Conservation (phyloP, 2,888 invertebrate species). For the Schizotus pectinicornis region DNA sequence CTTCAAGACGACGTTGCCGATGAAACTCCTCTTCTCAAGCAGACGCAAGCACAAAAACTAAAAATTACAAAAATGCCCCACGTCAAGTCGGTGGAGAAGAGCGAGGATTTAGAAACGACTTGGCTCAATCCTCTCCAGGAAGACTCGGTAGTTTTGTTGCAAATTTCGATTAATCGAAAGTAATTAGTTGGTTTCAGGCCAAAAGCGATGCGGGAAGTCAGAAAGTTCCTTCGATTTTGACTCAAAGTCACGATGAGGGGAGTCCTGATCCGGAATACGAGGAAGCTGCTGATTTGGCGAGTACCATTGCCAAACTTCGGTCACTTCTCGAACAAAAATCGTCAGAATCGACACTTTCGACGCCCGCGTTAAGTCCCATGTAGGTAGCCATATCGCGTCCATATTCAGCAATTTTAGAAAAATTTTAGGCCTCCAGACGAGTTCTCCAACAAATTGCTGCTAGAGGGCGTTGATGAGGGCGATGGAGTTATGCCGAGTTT, state of each 20-base stretch:
- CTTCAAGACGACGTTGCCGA: conserved; percentile 61
- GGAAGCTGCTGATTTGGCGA: conserved; percentile 74
- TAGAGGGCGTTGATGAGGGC: conserved; percentile 47
- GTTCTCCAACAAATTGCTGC: conserved; percentile 36
- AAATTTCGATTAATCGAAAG: background rate
- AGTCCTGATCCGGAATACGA: conserved; percentile 71
- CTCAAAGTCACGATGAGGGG: conserved; percentile 41
- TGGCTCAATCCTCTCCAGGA: conserved; percentile 54
- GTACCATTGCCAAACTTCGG: conserved; percentile 73
- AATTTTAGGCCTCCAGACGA: conserved; percentile 44
- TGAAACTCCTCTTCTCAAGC: conserved; percentile 18
- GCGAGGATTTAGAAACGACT: conserved; percentile 47
- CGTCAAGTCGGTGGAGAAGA: conserved; percentile 38
- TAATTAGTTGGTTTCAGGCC: background rate
- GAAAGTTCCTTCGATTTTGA: conserved; percentile 44
- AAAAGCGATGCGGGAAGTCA: conserved; percentile 4
- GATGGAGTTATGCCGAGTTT: conserved; percentile 57
- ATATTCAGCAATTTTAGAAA: background rate
- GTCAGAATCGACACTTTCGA: conserved; percentile 53
- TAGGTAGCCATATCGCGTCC: conserved; percentile 34
- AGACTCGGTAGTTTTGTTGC: conserved; percentile 35
- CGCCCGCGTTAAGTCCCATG: conserved; percentile 58
- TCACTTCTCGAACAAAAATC: conserved; percentile 68
- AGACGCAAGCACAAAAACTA: conserved; percentile 18
- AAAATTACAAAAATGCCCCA: conserved; percentile 38